Conservation (phyloP, 2,888 invertebrate genomes). For the Podabrus alpinus region DNA sequence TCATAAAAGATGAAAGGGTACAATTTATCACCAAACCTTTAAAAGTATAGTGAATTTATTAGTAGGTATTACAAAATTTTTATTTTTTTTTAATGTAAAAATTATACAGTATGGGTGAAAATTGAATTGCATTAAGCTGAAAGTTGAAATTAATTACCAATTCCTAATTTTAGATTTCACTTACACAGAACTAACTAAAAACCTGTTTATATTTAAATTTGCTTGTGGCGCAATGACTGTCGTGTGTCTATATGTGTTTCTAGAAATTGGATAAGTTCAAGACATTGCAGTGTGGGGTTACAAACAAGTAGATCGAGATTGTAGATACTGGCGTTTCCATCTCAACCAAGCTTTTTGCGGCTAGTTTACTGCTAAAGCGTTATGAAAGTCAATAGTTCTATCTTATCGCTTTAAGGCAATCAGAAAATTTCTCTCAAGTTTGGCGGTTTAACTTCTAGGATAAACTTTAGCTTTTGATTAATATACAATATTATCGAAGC, state of each 20-base stretch:
- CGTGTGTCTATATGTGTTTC: constrained; percentile 17
- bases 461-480: constrained; percentile 2
- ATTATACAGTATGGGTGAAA: neutral
- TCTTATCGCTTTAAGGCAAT: constrained; percentile 22
- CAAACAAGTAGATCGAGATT: constrained; percentile 30
- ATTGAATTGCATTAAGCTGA: fast-evolving
- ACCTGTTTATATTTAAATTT: neutral
- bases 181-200: neutral
- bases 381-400: constrained; percentile 19
- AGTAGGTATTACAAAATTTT: neutral
- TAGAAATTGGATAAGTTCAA: constrained; percentile 26
- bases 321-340: constrained; percentile 19
- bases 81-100: neutral
- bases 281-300: constrained; percentile 22
- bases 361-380: constrained; percentile 17
- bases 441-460: constrained; percentile 3
- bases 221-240: neutral
- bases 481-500: neutral
- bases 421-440: constrained; percentile 5
- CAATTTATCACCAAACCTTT: neutral
- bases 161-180: neutral
- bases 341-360: constrained; percentile 18
- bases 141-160: neutral
- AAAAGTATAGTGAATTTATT: neutral
- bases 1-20: neutral